A percentile compares a stretch with the other conserved stretches of the same genome.
These are phyloP conservation scores for Morinoia aosen DNA, from an alignment of 2,888 invertebrate species.

Conservation along the genomic window DNA sequence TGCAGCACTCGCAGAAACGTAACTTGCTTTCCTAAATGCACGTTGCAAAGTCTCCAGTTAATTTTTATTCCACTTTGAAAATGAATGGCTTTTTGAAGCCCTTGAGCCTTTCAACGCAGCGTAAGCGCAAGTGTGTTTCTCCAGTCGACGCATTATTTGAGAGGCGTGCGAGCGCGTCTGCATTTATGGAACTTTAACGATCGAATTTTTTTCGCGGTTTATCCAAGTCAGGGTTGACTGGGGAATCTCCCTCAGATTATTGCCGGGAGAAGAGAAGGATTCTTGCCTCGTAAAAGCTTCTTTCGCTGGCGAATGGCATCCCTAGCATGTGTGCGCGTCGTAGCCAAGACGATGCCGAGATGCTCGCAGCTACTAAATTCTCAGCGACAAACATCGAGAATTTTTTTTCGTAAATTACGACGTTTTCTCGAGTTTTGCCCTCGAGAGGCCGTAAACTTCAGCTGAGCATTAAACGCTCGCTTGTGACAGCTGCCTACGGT, in stretches of 20 bases:
- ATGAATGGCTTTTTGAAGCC: neutral
- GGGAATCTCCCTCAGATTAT: slow-evolving; percentile 30
- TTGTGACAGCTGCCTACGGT: neutral
- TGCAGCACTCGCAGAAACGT: neutral
- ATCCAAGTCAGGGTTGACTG: slow-evolving; percentile 42
- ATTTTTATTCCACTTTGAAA: neutral
- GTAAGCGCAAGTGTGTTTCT: neutral
- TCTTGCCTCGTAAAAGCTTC: slow-evolving; percentile 45
- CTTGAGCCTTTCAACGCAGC: neutral
- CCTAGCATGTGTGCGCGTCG: slow-evolving; percentile 25
- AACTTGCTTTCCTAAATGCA: neutral
- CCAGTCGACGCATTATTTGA: slow-evolving; percentile 29
- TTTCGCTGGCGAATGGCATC: slow-evolving; percentile 40
- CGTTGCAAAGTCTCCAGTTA: neutral
- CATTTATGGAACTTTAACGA: slow-evolving; percentile 53
- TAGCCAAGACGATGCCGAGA: slow-evolving; percentile 21
- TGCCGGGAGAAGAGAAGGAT: slow-evolving; percentile 36
- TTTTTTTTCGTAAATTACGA: neutral
- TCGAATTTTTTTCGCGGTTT: slow-evolving; percentile 41
- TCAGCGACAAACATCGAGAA: slow-evolving; percentile 13
- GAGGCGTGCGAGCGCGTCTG: neutral
- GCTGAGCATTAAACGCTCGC: neutral
- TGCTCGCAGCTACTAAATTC: slow-evolving; percentile 23
- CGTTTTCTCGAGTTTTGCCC: neutral
- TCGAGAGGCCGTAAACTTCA: neutral